Conservation (phyloP, 2,797 vertebrate species). For the Austrolebias charrua region DNA sequence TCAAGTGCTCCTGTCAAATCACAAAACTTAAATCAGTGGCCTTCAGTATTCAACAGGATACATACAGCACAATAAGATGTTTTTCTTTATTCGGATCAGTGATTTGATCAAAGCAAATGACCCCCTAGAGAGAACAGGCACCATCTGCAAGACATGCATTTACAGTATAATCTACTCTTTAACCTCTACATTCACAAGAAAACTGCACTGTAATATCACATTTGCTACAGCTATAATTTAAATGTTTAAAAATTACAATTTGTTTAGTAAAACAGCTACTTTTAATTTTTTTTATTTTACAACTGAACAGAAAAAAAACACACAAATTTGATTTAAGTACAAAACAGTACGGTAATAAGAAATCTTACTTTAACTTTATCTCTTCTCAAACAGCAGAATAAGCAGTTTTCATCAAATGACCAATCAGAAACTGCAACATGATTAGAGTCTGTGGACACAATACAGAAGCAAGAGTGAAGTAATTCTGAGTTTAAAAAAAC, state of each 20-base stretch:
- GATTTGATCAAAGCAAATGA: conserved; percentile 1
- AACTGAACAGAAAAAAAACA: background rate
- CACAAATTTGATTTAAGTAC: background rate
- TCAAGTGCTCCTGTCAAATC: conserved; percentile 89
- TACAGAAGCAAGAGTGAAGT: conserved; percentile 15
- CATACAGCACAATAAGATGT: background rate
- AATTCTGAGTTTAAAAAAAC: conserved; percentile 9
- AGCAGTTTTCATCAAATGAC: conserved; percentile 98
- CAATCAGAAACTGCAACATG: conserved; percentile 91
- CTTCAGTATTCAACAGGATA: conserved; percentile 3
- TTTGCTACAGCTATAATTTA: background rate
- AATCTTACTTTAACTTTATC: conserved; percentile 93
- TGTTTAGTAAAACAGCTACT: background rate
- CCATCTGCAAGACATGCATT: background rate
- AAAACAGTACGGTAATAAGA: conserved; percentile 22
- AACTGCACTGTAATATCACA: background rate
- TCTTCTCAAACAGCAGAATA: conserved; percentile 97
- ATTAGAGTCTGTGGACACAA: conserved; percentile 87
- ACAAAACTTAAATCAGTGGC: conserved; percentile 21
- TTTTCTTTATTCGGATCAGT: background rate
- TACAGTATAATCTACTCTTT: background rate
- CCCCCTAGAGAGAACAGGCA: background rate
- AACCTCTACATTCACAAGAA: background rate
- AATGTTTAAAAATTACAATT: background rate
- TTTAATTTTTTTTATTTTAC: background rate